These are phyloP conservation scores for Catocala fraxini DNA, from an alignment of 2,888 invertebrate genomes.

Conservation along the genomic window DNA sequence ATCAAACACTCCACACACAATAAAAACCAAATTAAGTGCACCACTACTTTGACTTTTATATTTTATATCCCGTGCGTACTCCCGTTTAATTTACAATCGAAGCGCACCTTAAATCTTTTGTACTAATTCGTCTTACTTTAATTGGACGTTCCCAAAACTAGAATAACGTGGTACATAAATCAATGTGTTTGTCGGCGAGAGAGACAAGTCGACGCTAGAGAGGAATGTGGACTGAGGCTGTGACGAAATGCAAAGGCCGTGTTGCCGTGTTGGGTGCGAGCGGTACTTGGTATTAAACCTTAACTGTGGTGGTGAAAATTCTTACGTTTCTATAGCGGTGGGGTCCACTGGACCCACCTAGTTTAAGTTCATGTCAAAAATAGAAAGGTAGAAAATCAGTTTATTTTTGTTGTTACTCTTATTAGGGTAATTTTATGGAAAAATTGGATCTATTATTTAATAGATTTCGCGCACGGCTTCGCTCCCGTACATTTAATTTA, in stretches of 20 bases:
- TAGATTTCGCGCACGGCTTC: no score
- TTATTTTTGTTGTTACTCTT: no score
- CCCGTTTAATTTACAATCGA: constrained; percentile 28
- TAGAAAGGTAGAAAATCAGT: no score
- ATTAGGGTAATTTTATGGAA: no score
- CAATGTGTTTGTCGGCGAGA: constrained; percentile 57
- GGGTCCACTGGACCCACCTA: no score
- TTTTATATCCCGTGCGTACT: not conserved
- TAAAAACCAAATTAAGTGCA: constrained; percentile 2
- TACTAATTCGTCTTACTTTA: constrained; percentile 50
- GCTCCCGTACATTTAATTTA: no score
- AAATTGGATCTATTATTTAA: no score
- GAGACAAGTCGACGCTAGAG: constrained; percentile 61
- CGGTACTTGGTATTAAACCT: constrained; percentile 45
- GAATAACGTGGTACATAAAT: constrained; percentile 57
- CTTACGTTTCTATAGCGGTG: no score
- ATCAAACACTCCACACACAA: not conserved
- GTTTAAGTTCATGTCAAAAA: no score
- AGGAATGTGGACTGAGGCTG: constrained; percentile 63
- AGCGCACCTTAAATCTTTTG: constrained; percentile 41
- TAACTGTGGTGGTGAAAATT: no score
- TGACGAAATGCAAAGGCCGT: constrained; percentile 69
- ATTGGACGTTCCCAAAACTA: constrained; percentile 55
- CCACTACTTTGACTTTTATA: not conserved
- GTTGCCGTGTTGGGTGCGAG: constrained; percentile 44